Conservation (phyloP, 2,113 vertebrate genomes). For the Telmatochromis sp. region DNA sequence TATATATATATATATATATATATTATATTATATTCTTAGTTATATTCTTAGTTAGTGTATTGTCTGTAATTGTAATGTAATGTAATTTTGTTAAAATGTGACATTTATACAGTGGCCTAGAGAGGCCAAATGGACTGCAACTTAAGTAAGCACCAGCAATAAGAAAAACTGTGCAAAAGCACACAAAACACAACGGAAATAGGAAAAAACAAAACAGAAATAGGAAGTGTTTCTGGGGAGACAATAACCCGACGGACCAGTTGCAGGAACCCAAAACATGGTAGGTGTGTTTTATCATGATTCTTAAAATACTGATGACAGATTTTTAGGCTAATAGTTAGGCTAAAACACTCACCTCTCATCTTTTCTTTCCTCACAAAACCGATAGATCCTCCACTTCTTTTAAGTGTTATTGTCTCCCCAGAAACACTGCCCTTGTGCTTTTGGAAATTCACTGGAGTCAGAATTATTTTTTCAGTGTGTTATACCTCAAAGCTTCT, state of each 20-base stretch:
- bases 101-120: not conserved
- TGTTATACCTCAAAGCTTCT: not conserved
- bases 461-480: not conserved
- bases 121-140: too few relatives aligned
- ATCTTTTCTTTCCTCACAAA: not conserved
- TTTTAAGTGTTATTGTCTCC: not conserved
- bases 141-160: too few relatives aligned
- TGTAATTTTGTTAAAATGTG: not conserved
- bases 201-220: not conserved
- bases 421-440: not conserved
- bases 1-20: too few relatives aligned
- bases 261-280: not conserved
- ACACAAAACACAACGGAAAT: not conserved
- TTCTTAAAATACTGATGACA: rapidly evolving
- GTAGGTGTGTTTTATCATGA: not conserved
- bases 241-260: not conserved
- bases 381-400: not conserved
- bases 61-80: not conserved
- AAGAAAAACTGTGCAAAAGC: not conserved
- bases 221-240: not conserved
- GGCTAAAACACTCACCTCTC: not conserved
- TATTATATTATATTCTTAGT: too few relatives aligned
- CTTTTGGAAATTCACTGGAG: not conserved
- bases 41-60: not conserved
- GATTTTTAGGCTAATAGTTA: not conserved